phyloP scores from a whole-genome alignment of 2,888 invertebrate genomes.

The Cryptus armator region DNA sequence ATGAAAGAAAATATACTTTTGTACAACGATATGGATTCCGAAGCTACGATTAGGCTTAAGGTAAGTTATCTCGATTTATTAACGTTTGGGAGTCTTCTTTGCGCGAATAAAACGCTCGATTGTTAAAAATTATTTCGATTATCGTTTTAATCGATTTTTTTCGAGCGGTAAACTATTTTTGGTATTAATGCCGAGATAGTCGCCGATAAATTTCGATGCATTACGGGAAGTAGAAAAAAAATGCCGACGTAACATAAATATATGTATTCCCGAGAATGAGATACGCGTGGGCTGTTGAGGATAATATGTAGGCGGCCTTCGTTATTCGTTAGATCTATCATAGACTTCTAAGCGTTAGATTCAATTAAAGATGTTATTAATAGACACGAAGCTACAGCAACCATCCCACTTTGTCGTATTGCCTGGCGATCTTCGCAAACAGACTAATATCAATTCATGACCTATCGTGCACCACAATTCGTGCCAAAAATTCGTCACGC shows the following conservation, averaged over 20 bases:
- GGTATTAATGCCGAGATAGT: neutral
- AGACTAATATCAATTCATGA: constrained; percentile 56
- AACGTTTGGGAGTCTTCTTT: neutral
- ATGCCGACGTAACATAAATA: constrained; percentile 37
- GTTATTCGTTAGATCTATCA: constrained; percentile 65
- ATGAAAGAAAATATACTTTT: constrained; percentile 97
- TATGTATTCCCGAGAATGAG: constrained; percentile 20
- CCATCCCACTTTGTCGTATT: constrained; percentile 59
- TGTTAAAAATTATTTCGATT: neutral
- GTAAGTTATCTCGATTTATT: constrained; percentile 85
- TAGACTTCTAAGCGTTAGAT: constrained; percentile 63
- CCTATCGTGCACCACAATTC: constrained; percentile 26
- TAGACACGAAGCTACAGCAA: constrained; percentile 65
- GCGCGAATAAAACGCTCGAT: neutral
- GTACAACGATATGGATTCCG: constrained; percentile 95
- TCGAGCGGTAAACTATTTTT: too few species aligned
- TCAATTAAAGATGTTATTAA: constrained; percentile 74
- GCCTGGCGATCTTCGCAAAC: constrained; percentile 38
- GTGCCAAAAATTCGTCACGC: constrained; percentile 43
- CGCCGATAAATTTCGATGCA: constrained; percentile 8
- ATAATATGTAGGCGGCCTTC: constrained; percentile 64
- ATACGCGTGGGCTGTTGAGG: constrained; percentile 50
- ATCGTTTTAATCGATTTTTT: neutral
- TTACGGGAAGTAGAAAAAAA: constrained; percentile 9
- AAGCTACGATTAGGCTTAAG: constrained; percentile 95